Conservation (phyloP, 2,888 invertebrate genomes). For the Polietes domitor region DNA sequence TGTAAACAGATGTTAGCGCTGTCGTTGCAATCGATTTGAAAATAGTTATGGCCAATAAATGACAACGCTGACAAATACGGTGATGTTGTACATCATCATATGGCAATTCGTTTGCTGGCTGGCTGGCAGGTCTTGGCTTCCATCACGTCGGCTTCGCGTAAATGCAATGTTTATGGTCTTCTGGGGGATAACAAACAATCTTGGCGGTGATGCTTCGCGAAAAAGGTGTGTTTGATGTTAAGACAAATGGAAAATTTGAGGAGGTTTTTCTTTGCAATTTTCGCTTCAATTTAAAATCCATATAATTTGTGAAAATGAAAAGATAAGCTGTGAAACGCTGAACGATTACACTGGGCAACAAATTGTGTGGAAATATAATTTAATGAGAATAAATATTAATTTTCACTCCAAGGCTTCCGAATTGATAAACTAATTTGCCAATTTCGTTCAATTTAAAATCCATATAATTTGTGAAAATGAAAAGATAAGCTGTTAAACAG, state of each 20-base stretch:
- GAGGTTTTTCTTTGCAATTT: neutral
- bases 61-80: constrained; percentile 63
- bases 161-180: constrained; percentile 1
- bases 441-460: constrained; percentile 37
- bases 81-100: constrained; percentile 37
- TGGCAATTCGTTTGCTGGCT: neutral
- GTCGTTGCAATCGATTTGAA: constrained; percentile 60
- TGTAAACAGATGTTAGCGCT: constrained; percentile 8
- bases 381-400: no score
- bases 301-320: constrained; percentile 52
- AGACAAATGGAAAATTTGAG: constrained; percentile 56
- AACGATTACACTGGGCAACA: no score
- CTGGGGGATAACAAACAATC: neutral
- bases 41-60: constrained; percentile 58
- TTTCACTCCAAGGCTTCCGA: no score
- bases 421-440: no score
- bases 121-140: neutral
- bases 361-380: no score
- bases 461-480: constrained; percentile 54
- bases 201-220: neutral
- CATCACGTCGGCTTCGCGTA: neutral
- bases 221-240: neutral
- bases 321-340: no score
- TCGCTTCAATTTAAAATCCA: constrained; percentile 42
- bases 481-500: no score